These are phyloP conservation scores for Gephyroberyx darwinii DNA, from an alignment of 2,797 vertebrate species.

Conservation along the genomic window DNA sequence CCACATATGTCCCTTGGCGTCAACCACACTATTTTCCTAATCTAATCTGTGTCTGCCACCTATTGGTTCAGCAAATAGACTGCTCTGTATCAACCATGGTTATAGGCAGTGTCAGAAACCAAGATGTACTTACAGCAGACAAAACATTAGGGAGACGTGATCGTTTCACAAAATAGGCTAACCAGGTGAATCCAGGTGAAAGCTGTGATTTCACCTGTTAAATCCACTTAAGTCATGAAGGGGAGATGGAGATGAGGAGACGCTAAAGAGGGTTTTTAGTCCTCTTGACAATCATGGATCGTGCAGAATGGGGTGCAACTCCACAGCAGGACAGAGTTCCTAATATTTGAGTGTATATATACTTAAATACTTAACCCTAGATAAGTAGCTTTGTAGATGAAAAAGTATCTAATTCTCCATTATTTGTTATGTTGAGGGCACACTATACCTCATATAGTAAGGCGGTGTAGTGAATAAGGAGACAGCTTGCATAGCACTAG, in stretches of 20 bases:
- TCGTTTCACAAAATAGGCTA: too few species aligned
- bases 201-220: too few species aligned
- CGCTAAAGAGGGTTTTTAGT: too few species aligned
- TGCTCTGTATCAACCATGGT: background rate
- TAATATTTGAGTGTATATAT: background rate
- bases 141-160: too few species aligned
- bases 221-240: too few species aligned
- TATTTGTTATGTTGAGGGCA: background rate
- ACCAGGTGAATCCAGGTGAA: too few species aligned
- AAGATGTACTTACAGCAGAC: too few species aligned
- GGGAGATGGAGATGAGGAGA: too few species aligned
- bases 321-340: too few species aligned
- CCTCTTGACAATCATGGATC: too few species aligned
- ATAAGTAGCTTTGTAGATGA: background rate
- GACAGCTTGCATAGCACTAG: conserved; percentile 21
- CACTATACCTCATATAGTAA: background rate
- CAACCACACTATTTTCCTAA: conserved; percentile 1
- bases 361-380: background rate
- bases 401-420: background rate
- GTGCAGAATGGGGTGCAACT: too few species aligned
- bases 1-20: conserved; percentile 23
- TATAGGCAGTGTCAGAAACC: background rate
- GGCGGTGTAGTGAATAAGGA: too few species aligned
- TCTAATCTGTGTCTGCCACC: conserved; percentile 47
- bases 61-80: conserved; percentile 31